A percentile compares a stretch with the other conserved stretches of the same genome.
These are phyloP conservation scores for Bujurquina vittata DNA, from an alignment of 2,113 vertebrate species.

Conservation along the genomic window DNA sequence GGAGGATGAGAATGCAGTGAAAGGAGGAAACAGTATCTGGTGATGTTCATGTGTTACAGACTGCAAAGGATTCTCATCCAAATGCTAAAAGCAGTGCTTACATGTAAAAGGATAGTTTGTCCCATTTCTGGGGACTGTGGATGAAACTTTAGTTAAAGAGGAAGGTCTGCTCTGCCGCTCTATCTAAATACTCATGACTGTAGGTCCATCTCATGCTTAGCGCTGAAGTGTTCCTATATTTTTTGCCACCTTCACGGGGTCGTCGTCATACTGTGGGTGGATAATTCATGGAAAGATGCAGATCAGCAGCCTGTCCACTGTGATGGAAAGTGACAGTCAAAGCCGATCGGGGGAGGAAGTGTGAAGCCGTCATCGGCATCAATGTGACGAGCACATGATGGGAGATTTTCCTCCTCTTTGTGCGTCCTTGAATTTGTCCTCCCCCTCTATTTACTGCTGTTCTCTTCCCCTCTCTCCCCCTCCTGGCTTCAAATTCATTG, in stretches of 20 bases:
- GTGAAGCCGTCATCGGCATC: slow-evolving; percentile 31
- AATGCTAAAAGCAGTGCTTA: too few relatives aligned
- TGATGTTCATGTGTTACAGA: too few relatives aligned
- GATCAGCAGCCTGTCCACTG: background rate
- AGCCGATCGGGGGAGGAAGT: slow-evolving; percentile 4
- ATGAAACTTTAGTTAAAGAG: background rate
- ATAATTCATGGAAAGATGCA: slow-evolving; percentile 1
- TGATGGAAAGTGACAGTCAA: slow-evolving; percentile 16
- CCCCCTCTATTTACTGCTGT: background rate
- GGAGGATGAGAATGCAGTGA: too few relatives aligned
- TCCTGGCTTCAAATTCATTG: background rate
- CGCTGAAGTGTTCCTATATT: too few relatives aligned
- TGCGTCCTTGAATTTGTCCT: slow-evolving; percentile 42
- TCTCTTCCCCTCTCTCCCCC: background rate
- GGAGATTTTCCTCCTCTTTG: background rate
- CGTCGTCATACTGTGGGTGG: background rate
- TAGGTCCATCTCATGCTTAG: background rate
- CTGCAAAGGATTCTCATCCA: too few relatives aligned
- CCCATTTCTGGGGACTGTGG: too few relatives aligned
- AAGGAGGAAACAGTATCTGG: too few relatives aligned
- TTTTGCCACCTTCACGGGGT: too few relatives aligned
- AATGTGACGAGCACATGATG: background rate
- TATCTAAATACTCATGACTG: background rate
- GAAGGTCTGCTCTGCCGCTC: background rate
- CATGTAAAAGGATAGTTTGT: too few relatives aligned